phyloP scores from a whole-genome alignment of 2,797 vertebrate species.

The Sternotherus odoratus region DNA sequence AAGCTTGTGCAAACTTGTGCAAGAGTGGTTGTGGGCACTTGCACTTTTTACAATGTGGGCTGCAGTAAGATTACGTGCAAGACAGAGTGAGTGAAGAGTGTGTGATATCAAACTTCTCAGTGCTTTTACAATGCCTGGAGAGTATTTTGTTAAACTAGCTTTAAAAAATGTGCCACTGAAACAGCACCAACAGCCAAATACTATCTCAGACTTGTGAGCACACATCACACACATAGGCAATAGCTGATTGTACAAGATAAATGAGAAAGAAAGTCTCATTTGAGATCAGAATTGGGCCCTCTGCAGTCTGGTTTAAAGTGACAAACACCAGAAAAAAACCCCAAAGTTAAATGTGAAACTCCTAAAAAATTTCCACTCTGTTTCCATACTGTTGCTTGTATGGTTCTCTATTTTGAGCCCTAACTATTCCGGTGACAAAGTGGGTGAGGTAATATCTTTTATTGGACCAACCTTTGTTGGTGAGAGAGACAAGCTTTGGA shows the following conservation, averaged over 20 bases:
- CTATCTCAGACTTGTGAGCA: slow-evolving; percentile 29
- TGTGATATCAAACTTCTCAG: background rate
- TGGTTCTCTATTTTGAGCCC: background rate
- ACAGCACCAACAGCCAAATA: slow-evolving; percentile 24
- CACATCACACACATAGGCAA: background rate
- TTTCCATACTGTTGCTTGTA: slow-evolving; percentile 21
- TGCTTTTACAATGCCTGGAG: background rate
- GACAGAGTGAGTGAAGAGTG: background rate
- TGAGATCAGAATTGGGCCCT: slow-evolving; percentile 55
- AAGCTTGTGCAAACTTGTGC: too few species aligned
- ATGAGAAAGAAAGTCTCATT: background rate
- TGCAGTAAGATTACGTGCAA: background rate
- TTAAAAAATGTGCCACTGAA: slow-evolving; percentile 1
- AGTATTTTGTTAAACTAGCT: background rate
- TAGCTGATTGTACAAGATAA: slow-evolving; percentile 39
- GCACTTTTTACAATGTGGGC: background rate
- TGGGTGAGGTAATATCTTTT: background rate
- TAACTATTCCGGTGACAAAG: background rate
- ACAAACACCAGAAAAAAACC: slow-evolving; percentile 44
- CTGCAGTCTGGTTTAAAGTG: slow-evolving; percentile 41
- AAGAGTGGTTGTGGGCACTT: background rate
- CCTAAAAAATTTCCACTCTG: slow-evolving; percentile 38
- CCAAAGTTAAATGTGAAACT: slow-evolving; percentile 40
- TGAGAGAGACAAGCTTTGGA: background rate
- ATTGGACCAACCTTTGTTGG: background rate